phyloP scores from a whole-genome alignment of 1,140 invertebrate genomes.

The Notospermus geniculatus region DNA sequence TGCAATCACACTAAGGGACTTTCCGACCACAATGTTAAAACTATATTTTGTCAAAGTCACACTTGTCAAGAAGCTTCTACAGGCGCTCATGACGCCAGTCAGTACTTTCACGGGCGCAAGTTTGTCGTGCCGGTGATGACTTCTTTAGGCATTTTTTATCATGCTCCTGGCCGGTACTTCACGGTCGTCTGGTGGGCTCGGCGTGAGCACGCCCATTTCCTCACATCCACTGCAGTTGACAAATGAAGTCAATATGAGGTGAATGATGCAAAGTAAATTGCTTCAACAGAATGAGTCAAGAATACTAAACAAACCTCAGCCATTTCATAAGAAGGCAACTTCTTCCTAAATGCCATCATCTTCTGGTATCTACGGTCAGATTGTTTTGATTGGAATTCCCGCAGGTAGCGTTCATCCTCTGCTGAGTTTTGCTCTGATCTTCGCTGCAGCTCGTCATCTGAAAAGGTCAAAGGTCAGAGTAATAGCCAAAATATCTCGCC shows the following conservation, averaged over 20 bases:
- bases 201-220: no score
- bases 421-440: background rate
- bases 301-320: slow-evolving; percentile 28
- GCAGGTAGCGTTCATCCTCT: slow-evolving; percentile 21
- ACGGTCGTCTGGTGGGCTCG: no score
- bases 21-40: background rate
- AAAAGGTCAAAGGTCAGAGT: background rate
- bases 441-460: background rate
- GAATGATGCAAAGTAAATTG: background rate
- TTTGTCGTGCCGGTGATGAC: no score
- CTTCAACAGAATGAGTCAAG: background rate
- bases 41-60: background rate
- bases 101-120: no score
- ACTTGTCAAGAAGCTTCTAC: background rate
- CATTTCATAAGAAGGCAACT: slow-evolving; percentile 41
- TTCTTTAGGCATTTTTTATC: no score
- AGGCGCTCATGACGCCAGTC: background rate
- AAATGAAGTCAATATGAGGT: no score
- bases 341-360: slow-evolving; percentile 41
- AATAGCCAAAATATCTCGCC: no score
- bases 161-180: no score
- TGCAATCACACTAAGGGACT: no score
- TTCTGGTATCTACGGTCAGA: slow-evolving; percentile 22
- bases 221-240: no score
- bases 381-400: slow-evolving; percentile 24